A percentile compares a stretch with the other conserved stretches of the same genome.
phyloP scores from a whole-genome alignment of 2,113 vertebrate species.

The Nerophis lumbriciformis region DNA sequence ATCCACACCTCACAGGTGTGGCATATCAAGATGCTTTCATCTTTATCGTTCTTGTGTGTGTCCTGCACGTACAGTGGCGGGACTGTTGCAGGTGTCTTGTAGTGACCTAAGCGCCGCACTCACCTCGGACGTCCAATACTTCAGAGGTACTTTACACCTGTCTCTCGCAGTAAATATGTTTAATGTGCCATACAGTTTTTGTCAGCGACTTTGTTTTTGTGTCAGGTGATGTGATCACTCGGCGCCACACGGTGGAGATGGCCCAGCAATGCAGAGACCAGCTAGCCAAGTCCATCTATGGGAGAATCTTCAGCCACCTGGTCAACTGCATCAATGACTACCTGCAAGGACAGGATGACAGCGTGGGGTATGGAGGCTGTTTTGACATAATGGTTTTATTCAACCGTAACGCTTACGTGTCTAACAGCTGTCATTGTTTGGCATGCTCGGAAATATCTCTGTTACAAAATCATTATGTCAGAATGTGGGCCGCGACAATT shows the following conservation, averaged over 20 bases:
- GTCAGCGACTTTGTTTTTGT: background rate
- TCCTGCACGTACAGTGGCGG: slow-evolving; percentile 74
- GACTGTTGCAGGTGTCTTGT: slow-evolving; percentile 82
- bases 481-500: background rate
- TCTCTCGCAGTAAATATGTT: background rate
- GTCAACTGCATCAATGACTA: slow-evolving; percentile 83
- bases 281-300: slow-evolving; percentile 84
- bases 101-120: slow-evolving; percentile 84
- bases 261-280: slow-evolving; percentile 86
- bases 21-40: slow-evolving; percentile 2
- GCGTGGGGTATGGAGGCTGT: slow-evolving; percentile 68
- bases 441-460: background rate
- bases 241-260: slow-evolving; percentile 77
- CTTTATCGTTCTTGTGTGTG: slow-evolving; percentile 4
- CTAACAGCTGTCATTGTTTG: background rate
- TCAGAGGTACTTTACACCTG: slow-evolving; percentile 78
- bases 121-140: slow-evolving; percentile 87
- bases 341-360: slow-evolving; percentile 80
- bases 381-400: background rate
- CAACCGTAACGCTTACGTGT: background rate
- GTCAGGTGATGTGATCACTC: slow-evolving; percentile 82
- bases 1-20: too few relatives aligned
- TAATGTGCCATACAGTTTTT: background rate
- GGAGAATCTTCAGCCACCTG: slow-evolving; percentile 87
- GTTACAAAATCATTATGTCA: background rate